These are phyloP conservation scores for Bombus huntii DNA, from an alignment of 1,140 invertebrate species.

Conservation along the genomic window DNA sequence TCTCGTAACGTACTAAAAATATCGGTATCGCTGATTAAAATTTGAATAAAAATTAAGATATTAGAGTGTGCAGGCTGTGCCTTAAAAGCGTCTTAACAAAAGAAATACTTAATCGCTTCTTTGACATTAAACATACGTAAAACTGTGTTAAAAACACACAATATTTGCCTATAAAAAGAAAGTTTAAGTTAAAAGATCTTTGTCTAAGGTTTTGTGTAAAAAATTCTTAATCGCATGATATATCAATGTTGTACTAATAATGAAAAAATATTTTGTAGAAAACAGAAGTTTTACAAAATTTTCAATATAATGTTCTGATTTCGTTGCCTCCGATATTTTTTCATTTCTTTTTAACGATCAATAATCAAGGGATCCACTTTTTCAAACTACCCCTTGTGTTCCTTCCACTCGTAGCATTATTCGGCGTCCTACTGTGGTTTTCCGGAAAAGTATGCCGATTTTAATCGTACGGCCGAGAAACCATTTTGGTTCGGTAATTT, in stretches of 20 bases:
- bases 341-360: neutral
- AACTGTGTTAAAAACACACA: neutral
- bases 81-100: neutral
- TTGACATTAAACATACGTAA: neutral
- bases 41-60: neutral
- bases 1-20: neutral
- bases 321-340: neutral
- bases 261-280: neutral
- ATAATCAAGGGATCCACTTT: neutral
- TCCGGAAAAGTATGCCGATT: neutral
- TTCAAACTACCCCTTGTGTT: too few relatives aligned
- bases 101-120: neutral
- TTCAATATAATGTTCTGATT: neutral
- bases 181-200: neutral
- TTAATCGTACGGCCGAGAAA: neutral
- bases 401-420: constrained; percentile 19
- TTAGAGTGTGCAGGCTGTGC: neutral
- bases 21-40: neutral
- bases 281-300: neutral
- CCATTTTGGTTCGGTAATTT: constrained; percentile 51
- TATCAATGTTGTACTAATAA: neutral
- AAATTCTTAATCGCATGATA: too few relatives aligned
- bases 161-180: neutral
- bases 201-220: too few relatives aligned
- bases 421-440: constrained; percentile 7